A percentile compares a stretch with the other conserved stretches of the same genome.
These are phyloP conservation scores for Bettongia penicillata DNA, from an alignment of 2,113 vertebrate species.

Conservation along the genomic window DNA sequence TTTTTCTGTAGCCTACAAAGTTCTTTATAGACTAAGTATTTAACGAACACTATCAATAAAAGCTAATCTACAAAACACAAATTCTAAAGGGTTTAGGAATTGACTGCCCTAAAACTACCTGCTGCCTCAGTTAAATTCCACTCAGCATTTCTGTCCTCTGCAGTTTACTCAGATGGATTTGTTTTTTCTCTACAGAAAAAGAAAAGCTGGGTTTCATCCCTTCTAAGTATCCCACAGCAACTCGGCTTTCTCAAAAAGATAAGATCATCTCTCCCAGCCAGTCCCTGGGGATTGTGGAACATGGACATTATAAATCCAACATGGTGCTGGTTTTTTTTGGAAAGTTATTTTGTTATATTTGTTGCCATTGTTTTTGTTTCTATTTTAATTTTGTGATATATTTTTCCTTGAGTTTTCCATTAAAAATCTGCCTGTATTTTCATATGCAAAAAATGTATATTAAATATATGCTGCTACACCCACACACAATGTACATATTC, in stretches of 20 bases:
- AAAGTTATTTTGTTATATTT: slow-evolving; percentile 60
- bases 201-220: slow-evolving; percentile 90
- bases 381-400: slow-evolving; percentile 77
- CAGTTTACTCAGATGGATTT: slow-evolving; percentile 43
- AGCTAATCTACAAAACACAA: neutral
- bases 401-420: slow-evolving; percentile 81
- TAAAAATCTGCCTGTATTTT: slow-evolving; percentile 85
- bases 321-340: slow-evolving; percentile 69
- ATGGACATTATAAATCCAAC: slow-evolving; percentile 79
- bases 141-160: slow-evolving; percentile 4
- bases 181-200: slow-evolving; percentile 88
- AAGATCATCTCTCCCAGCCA: slow-evolving; percentile 77
- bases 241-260: slow-evolving; percentile 68
- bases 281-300: slow-evolving; percentile 70
- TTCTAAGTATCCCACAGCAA: slow-evolving; percentile 83
- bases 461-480: slow-evolving; percentile 84
- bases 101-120: neutral
- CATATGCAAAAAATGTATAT: slow-evolving; percentile 84
- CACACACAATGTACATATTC: slow-evolving; percentile 79
- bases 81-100: neutral
- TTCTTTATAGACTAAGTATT: neutral
- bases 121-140: neutral
- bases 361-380: slow-evolving; percentile 49
- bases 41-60: neutral
- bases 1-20: neutral